Base-by-base conservation (phyloP, 2,888 invertebrate genomes). In the Acanthosepion pharaonis region DNA sequence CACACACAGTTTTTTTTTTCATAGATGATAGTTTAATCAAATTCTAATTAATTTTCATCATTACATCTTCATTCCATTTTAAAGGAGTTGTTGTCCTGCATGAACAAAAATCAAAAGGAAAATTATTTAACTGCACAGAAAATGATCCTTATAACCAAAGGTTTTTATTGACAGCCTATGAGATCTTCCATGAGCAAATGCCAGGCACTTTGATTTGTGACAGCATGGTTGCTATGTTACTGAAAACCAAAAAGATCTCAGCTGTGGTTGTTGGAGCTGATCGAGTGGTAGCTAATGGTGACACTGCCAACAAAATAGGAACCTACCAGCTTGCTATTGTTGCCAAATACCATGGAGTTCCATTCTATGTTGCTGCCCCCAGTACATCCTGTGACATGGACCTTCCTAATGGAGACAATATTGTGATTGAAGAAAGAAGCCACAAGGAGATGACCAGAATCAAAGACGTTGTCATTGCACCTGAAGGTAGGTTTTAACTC, bases 301-400 rank as follows among this genome's bases (percentile, higher is more conserved):
- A 99, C 97, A 99, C 99, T 0, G 99, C 99, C 0, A 99, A 99
- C 97, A 99, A 99, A 98, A 99, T 99, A 97, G 99, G 99, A 96
- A 98, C 98, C 9, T 98, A 97, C 96, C 97, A 97, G 98, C 98
- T 99, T 97, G 99, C 99, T 0, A 98, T 99, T 94, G 98, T 98
- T 93, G 99, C 99, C 0, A 98, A 98, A 96, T 98, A 99, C 97
- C 99, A 99, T 97, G 98, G 98, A 64, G 98, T 99, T 95, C 99
- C 99, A 94, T 99, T 99, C 97, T 99, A 99, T 97, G 98, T 99
- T 49, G 99, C 99, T 4, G 99, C 99, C 9, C 99, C 99, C 0
- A 98, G 98, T 94, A 99, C 99, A 51, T 97, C 99, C 0, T 98
- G 99, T 96, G 99, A 99, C 97, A 98, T 98, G 97, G 98, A 98